Percentiles rank a stretch among this genome's conserved stretches.
Conservation (phyloP, 2,888 invertebrate species). For the Pollenia amentaria region DNA sequence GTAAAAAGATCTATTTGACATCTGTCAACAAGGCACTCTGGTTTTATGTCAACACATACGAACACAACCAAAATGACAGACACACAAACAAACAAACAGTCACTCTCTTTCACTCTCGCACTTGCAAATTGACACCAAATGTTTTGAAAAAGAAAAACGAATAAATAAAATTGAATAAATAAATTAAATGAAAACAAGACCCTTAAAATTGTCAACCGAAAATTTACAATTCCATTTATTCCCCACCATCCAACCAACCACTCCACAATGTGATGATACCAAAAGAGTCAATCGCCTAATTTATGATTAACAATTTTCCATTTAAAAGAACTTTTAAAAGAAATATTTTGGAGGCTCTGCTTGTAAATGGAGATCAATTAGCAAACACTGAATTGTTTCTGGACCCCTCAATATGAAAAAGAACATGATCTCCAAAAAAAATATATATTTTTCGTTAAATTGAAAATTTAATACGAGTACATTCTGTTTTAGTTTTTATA, state of each 20-base stretch:
- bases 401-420: neutral
- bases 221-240: constrained; percentile 18
- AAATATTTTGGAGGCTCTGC: constrained; percentile 34
- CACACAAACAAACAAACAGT: neutral
- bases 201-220: constrained; percentile 32
- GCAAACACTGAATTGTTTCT: constrained; percentile 48
- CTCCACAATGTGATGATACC: constrained; percentile 22
- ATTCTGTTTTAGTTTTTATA: constrained; percentile 39
- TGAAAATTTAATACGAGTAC: constrained; percentile 66
- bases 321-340: constrained; percentile 52
- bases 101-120: constrained; percentile 14
- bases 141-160: constrained; percentile 17
- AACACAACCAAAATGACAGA: neutral
- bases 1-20: constrained; percentile 68
- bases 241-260: neutral
- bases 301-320: constrained; percentile 73
- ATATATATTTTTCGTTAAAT: constrained; percentile 48
- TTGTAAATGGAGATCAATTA: constrained; percentile 65
- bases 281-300: constrained; percentile 62
- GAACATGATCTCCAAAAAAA: neutral
- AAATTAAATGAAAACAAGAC: constrained; percentile 31
- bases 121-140: constrained; percentile 72
- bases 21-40: constrained; percentile 72
- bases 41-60: constrained; percentile 60
- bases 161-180: constrained; percentile 47